Conservation (phyloP, 2,113 vertebrate genomes). For the Cranoglanis bouderius region DNA sequence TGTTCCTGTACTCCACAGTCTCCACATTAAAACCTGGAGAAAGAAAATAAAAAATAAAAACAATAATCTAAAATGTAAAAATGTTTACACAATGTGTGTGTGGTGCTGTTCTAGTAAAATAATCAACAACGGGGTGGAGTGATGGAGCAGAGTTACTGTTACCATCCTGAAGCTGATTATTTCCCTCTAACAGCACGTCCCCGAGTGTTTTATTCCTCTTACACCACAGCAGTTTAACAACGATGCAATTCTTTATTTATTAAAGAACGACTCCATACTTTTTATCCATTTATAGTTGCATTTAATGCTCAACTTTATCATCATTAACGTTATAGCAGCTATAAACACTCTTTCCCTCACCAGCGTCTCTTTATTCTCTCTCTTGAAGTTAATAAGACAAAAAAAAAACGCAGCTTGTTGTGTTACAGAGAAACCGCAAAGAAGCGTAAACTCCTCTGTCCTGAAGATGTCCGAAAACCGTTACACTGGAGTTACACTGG, state of each 20-base stretch:
- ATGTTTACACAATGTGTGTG: background rate
- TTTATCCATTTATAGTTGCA: background rate
- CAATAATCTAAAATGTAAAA: too few relatives aligned
- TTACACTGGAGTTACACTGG: background rate
- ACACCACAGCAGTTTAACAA: background rate
- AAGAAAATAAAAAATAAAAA: background rate
- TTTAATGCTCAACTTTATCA: background rate
- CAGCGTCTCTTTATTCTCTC: background rate
- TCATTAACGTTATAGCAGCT: background rate
- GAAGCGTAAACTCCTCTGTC: background rate
- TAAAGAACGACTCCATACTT: background rate
- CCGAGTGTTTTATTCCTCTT: background rate
- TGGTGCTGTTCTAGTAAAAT: background rate
- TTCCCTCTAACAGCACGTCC: background rate
- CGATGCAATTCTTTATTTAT: background rate
- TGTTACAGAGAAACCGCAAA: background rate
- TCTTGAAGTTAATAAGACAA: background rate
- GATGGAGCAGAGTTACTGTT: background rate
- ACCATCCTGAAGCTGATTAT: background rate
- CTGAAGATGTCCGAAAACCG: background rate
- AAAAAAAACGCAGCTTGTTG: background rate
- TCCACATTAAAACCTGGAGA: slow-evolving; percentile 91
- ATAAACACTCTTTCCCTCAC: background rate
- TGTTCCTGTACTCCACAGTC: slow-evolving; percentile 93
- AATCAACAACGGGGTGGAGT: background rate